A percentile compares a stretch with the other conserved stretches of the same genome.
Evolutionary conservation across 2,888 invertebrate species (phyloP).

Genomic region (Panzeria rudis): DNA sequence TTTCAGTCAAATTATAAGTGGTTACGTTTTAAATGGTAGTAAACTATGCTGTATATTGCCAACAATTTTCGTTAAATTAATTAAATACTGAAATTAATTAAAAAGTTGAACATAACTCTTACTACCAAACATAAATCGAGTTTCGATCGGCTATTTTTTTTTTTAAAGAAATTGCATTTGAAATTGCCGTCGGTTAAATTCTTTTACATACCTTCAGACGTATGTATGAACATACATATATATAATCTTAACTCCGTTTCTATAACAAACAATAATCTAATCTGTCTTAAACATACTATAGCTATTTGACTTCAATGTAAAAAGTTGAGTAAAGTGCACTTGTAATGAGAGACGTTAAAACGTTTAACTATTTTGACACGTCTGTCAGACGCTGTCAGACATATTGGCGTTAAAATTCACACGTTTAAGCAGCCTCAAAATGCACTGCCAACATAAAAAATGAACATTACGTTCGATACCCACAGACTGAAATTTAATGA

Average conservation of each 20-base stretch:
- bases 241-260: not conserved
- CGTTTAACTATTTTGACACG: slow-evolving; percentile 72
- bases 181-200: not conserved
- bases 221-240: not conserved
- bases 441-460: slow-evolving; percentile 18
- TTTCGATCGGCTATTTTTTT: no score
- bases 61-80: no score
- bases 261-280: slow-evolving; percentile 12
- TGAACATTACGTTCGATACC: slow-evolving; percentile 20
- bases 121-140: no score
- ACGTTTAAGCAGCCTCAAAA: slow-evolving; percentile 76
- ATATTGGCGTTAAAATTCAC: slow-evolving; percentile 74
- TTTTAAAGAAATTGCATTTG: not conserved
- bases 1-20: no score
- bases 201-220: not conserved
- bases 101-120: no score
- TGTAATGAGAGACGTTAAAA: slow-evolving; percentile 67
- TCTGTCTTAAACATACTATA: slow-evolving; percentile 22
- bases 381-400: slow-evolving; percentile 72
- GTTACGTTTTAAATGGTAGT: no score
- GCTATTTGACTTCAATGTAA: not conserved
- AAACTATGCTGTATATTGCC: no score
- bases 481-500: not conserved
- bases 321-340: slow-evolving; percentile 51
- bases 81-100: no score